Conservation (phyloP, 2,797 vertebrate species). For the Gallirallus australis region DNA sequence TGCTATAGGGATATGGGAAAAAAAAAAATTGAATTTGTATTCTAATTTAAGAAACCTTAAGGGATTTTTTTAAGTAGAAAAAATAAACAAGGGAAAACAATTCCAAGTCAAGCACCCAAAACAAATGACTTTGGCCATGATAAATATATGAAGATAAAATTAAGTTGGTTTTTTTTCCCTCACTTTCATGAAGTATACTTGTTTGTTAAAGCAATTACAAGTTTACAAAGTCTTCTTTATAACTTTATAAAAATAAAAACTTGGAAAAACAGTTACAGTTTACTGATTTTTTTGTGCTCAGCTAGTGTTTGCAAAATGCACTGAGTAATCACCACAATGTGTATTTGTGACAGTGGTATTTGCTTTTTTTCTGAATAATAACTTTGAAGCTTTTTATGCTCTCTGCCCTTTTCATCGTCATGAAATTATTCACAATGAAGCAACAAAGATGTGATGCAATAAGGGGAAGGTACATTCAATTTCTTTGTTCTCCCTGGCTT, state of each 20-base stretch:
- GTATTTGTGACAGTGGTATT: neutral
- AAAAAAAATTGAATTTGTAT: neutral
- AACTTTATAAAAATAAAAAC: neutral
- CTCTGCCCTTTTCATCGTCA: neutral
- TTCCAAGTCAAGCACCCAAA: neutral
- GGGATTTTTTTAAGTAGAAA: neutral
- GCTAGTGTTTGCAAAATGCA: neutral
- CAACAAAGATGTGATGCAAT: neutral
- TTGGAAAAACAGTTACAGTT: neutral
- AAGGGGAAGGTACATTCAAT: neutral
- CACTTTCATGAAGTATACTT: neutral
- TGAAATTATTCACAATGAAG: neutral
- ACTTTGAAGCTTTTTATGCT: neutral
- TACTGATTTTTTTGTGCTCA: neutral
- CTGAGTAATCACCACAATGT: neutral
- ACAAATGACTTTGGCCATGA: neutral
- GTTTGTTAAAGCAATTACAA: neutral
- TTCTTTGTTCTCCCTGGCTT: neutral
- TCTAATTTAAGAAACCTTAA: neutral
- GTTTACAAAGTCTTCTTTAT: neutral
- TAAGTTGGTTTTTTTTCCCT: neutral
- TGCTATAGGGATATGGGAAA: neutral
- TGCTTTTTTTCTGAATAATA: neutral
- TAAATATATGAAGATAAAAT: neutral
- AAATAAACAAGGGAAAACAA: accelerated